Evolutionary conservation across 2,888 invertebrate genomes (phyloP).

Genomic region (Strigamia transsilvanica): DNA sequence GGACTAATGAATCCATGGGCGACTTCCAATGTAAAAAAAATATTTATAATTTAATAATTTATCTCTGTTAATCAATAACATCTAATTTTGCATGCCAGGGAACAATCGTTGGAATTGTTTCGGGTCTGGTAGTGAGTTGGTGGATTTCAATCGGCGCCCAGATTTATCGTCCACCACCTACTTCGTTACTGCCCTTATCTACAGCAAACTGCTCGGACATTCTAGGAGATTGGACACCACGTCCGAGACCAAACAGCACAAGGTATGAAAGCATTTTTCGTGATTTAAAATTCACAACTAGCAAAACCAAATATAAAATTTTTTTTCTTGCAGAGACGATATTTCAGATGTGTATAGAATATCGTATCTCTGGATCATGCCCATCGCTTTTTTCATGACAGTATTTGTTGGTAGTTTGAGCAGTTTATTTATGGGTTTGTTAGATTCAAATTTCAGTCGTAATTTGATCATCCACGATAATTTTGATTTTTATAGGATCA

Average conservation of each 20-base stretch:
- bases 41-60: not conserved
- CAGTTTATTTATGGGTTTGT: constrained; percentile 5
- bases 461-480: not conserved
- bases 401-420: not conserved
- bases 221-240: not conserved
- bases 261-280: not conserved
- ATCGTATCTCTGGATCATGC: constrained; percentile 28
- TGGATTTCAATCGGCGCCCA: constrained; percentile 28
- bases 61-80: not conserved
- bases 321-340: not conserved
- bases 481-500: not conserved
- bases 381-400: not conserved
- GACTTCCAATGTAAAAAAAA: not conserved
- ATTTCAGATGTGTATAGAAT: constrained; percentile 3
- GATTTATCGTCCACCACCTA: not conserved
- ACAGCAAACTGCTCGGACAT: not conserved
- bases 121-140: constrained; percentile 11
- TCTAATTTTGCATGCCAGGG: not conserved
- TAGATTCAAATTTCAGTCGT: not conserved
- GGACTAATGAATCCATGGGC: constrained; percentile 37
- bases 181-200: not conserved
- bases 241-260: not conserved
- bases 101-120: constrained; percentile 19
- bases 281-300: not conserved
- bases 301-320: too few relatives aligned